A percentile compares a stretch with the other conserved stretches of the same genome.
Evolutionary conservation across 2,113 vertebrate species (phyloP).

Genomic region (Macquaria australasica): DNA sequence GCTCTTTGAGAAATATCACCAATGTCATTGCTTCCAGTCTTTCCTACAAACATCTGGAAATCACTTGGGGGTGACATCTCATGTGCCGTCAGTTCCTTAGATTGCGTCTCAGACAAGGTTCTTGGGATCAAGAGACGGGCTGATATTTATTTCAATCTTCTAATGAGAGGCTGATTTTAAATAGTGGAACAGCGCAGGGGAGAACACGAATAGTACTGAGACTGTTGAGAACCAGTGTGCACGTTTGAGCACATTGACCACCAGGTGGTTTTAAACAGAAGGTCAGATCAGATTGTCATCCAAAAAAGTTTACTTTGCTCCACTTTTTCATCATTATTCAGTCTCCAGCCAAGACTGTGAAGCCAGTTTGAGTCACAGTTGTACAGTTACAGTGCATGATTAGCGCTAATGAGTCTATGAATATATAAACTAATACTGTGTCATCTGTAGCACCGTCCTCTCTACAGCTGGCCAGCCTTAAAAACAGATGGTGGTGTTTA

Average conservation of each 20-base stretch:
- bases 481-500: slow-evolving; percentile 66
- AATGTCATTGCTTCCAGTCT: not conserved
- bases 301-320: slow-evolving; percentile 19
- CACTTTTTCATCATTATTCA: not conserved
- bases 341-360: not conserved
- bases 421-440: slow-evolving; percentile 34
- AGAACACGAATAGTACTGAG: not conserved
- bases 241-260: not conserved
- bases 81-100: not conserved
- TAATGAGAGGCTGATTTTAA: not conserved
- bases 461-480: slow-evolving; percentile 42
- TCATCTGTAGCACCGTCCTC: slow-evolving; percentile 45
- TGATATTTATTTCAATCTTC: not conserved
- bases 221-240: not conserved
- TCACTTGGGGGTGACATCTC: not conserved
- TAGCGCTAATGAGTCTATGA: slow-evolving; percentile 44
- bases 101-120: not conserved
- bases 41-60: not conserved
- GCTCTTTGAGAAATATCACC: not conserved
- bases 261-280: not conserved
- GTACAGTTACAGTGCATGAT: slow-evolving; percentile 32
- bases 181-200: not conserved
- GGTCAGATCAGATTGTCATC: not conserved
- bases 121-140: not conserved
- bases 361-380: slow-evolving; percentile 5